Base-by-base conservation (phyloP, 2,113 vertebrate species). In the Rattus rattus region DNA sequence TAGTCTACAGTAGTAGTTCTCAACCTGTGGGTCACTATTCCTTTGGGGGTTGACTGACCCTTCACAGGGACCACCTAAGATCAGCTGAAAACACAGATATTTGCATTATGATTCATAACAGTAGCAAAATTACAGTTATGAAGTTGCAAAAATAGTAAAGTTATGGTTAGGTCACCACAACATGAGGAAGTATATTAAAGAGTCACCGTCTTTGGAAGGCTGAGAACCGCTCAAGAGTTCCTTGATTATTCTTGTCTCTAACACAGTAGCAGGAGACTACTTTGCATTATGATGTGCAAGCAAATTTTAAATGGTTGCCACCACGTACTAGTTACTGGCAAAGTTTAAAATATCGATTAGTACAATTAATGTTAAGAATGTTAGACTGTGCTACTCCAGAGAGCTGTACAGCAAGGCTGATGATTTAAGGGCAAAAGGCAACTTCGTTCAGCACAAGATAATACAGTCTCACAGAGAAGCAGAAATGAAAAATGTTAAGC, bases 401-500 rank as follows among this genome's bases (percentile, higher is more conserved):
- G 49, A 91, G 56, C 19, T 81, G 36, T 39, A 47, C 22, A 1
- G 10, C 81, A 93, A 56, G 61, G 26, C 39, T 30, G 39, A 28
- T 5, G 7, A 4, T 88, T 59, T 65, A 77, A 39, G 5, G 49
- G 30, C 59, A 5, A 7, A 61, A 28, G 2, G 36, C 6, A 83
- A 7, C 24, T 69, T 24, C 24, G 1, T 77, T 20, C 16, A 83
- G 54, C 72, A 86, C 52, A 88, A 86, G 30, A 86, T 13, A 49
- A 43, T 12, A n/a, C 30, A 17, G 81, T 92, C 89, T 92, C n/a
- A 90, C 14, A 20, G 6, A 93, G 67, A 52, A 93, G 56, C 13
- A 87, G 49, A 96, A 97, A 96, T 92, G 70, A 19, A 91, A 97
- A 96, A 22, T 54, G 19, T 75, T 52, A 90, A 49, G 26, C 49